Evolutionary conservation across 2,113 vertebrate species (phyloP).

Genomic region (Camelus dromedarius): DNA sequence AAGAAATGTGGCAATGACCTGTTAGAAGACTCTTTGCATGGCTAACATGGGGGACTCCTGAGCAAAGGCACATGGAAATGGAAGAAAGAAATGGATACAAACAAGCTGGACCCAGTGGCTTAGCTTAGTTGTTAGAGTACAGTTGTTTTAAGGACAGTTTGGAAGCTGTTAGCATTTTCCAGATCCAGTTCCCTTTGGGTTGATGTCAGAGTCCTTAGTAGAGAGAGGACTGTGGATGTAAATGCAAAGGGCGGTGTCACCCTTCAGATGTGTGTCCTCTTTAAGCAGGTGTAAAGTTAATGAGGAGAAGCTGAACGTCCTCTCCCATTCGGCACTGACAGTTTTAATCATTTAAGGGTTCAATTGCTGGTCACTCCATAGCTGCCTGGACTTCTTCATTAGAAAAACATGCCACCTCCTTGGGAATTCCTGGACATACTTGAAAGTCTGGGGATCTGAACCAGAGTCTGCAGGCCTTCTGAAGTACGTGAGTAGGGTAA

Average conservation of each 20-base stretch:
- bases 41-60: not conserved
- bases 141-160: not conserved
- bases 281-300: not conserved
- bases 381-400: not conserved
- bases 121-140: not conserved
- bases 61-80: not conserved
- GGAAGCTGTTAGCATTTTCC: not conserved
- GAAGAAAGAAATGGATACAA: not conserved
- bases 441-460: not conserved
- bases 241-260: not conserved
- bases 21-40: not conserved
- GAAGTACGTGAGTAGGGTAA: not conserved
- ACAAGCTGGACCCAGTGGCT: not conserved
- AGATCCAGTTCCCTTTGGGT: not conserved
- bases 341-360: not conserved
- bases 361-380: not conserved
- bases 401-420: not conserved
- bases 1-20: not conserved
- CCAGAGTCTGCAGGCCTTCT: not conserved
- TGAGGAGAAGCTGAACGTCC: not conserved
- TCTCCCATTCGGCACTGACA: not conserved
- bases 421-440: not conserved
- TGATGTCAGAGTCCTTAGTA: not conserved
- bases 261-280: not conserved
- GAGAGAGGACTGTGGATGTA: not conserved